These are phyloP conservation scores for Distichodus sexfasciatus DNA, from an alignment of 2,797 vertebrate genomes.

Conservation along the genomic window DNA sequence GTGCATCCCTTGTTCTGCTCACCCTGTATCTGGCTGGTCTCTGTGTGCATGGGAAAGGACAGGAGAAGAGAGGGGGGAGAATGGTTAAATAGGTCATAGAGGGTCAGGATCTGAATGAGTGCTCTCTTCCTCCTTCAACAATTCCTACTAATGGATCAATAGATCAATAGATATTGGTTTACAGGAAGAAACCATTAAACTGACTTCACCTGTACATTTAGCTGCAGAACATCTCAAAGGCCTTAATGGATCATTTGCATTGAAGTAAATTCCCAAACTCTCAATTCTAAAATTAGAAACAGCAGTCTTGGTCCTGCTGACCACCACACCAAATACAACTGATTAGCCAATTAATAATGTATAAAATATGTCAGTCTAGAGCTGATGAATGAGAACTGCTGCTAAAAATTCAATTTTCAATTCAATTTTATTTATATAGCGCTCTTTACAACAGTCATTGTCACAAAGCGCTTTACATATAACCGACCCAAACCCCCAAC, in stretches of 20 bases:
- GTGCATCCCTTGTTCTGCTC: not conserved
- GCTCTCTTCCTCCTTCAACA: not conserved
- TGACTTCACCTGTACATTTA: not conserved
- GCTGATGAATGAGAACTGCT: too few species aligned
- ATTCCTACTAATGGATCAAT: not conserved
- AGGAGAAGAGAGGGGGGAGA: not conserved
- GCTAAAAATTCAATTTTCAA: too few species aligned
- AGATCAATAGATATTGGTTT: constrained; percentile 2
- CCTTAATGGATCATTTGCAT: not conserved
- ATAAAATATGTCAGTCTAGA: too few species aligned
- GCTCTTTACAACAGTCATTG: too few species aligned
- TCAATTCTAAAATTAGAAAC: too few species aligned
- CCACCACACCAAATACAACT: too few species aligned
- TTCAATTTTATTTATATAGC: too few species aligned
- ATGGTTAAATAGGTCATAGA: constrained; percentile 5
- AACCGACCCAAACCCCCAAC: too few species aligned
- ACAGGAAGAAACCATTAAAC: not conserved
- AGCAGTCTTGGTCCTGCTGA: too few species aligned
- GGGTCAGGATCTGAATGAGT: not conserved
- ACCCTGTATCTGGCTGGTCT: not conserved
- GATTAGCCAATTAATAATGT: too few species aligned
- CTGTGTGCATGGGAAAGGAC: not conserved
- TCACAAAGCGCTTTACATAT: too few species aligned
- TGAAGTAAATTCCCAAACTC: too few species aligned
- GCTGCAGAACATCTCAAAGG: not conserved